Base-by-base conservation (phyloP, 2,888 invertebrate genomes). In the Drosophila meridionalis region DNA sequence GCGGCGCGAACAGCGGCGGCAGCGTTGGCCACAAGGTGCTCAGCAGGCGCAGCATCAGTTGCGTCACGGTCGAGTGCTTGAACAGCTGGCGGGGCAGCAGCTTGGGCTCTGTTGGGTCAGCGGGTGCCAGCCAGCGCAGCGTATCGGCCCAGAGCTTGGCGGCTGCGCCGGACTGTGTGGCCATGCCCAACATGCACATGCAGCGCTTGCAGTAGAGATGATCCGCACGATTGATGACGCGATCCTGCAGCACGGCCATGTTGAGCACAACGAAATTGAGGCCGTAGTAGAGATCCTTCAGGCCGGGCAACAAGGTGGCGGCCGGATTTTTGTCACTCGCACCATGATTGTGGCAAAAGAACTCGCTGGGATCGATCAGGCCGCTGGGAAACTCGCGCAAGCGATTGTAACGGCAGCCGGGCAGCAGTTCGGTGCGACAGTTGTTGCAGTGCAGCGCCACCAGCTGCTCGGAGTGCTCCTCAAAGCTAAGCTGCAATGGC, bases 351-450 rank as follows among this genome's bases (percentile, higher is more conserved):
- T 92, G 92, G 38, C 92, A 92, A 32, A 93, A 92, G 70, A 92
- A 92, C 40, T 92, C 92, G 26, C 83, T 82, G 7, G 90, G 83
- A 71, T 93, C 93, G 28, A 92, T 85, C 4, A 92, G 73, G 2
- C 92, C 90, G 4, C 86, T 90, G 12, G 93, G 92, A 56, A 83
- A 93, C 63, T 93, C 92, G 1, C 91, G 79, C 38, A 92, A 67
- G 9, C 92, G 77, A 11, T 75, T 73, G 48, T 89, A 91, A 1
- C 32, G 48, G 12, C 62, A 55, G 9, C 57, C 45, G 3, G 59
- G 57, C 14, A 76, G 76, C 40, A 92, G n/a, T 28, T 67, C 60
- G 8, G 64, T 62, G 4, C 80, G 61, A 53, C 92, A 92, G 12
- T 87, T 84, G 30, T 65, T 71, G 59, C 92, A 92, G 4, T 78